Percentiles rank a stretch among this genome's conserved stretches.
These are phyloP conservation scores for Mionectes olivaceus DNA, from an alignment of 2,797 vertebrate species.

Conservation along the genomic window DNA sequence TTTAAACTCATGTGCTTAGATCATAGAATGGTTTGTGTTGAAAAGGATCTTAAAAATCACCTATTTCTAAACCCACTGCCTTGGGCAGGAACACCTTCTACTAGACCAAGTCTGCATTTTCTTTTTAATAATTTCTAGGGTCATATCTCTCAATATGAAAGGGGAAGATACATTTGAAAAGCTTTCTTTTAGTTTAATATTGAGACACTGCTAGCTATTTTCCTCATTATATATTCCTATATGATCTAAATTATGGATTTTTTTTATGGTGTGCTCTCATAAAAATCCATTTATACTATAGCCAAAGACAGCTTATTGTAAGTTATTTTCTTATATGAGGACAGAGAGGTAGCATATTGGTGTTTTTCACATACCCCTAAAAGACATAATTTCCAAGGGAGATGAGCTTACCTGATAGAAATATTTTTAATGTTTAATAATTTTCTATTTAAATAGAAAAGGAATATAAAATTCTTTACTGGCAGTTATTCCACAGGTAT, in stretches of 20 bases:
- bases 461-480: background rate
- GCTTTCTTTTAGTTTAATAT: background rate
- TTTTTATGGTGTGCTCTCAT: background rate
- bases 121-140: background rate
- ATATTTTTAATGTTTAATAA: background rate
- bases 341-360: background rate
- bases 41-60: background rate
- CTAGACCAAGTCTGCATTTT: background rate
- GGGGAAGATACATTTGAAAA: background rate
- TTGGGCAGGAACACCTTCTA: background rate
- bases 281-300: background rate
- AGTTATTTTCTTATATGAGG: background rate
- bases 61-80: background rate
- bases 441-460: background rate
- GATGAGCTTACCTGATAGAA: background rate
- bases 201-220: background rate
- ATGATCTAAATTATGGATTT: background rate
- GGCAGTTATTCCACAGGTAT: background rate
- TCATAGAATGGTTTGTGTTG: background rate
- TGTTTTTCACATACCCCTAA: background rate
- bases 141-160: background rate
- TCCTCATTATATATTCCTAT: background rate
- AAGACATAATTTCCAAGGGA: background rate
- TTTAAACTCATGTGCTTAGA: background rate
- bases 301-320: background rate